A percentile compares a stretch with the other conserved stretches of the same genome.
Conservation (phyloP, 1,140 invertebrate species). For the Drosophila sp. region DNA sequence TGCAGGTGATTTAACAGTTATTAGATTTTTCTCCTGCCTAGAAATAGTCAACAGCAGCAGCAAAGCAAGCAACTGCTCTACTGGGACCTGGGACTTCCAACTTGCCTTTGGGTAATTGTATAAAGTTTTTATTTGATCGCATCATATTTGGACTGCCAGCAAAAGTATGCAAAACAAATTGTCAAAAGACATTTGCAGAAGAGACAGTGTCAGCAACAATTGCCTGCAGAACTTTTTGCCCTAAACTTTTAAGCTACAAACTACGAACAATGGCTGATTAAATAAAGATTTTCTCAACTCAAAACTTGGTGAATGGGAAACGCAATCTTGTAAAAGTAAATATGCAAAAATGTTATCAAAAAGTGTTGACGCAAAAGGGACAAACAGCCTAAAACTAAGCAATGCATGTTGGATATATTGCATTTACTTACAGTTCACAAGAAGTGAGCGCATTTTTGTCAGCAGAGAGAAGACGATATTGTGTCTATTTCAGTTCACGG, state of each 20-base stretch:
- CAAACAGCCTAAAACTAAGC: constrained; percentile 26
- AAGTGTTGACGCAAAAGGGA: constrained; percentile 44
- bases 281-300: constrained; percentile 68
- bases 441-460: background rate
- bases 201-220: constrained; percentile 55
- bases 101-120: constrained; percentile 39
- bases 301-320: constrained; percentile 49
- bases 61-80: constrained; percentile 12
- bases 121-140: constrained; percentile 81
- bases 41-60: constrained; percentile 20
- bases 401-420: constrained; percentile 8
- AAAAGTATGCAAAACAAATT: constrained; percentile 61
- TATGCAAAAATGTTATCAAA: constrained; percentile 62
- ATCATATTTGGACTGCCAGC: constrained; percentile 59
- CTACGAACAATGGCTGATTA: constrained; percentile 69
- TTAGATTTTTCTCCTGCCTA: constrained; percentile 63
- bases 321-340: constrained; percentile 60
- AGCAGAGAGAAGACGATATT: background rate
- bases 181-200: constrained; percentile 61
- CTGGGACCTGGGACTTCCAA: constrained; percentile 35
- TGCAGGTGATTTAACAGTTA: constrained; percentile 83
- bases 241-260: constrained; percentile 62
- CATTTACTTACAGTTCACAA: constrained; percentile 21
- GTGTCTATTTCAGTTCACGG: background rate
- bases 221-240: constrained; percentile 50